Conservation (phyloP, 2,888 invertebrate species). For the Ophion slaviceki region DNA sequence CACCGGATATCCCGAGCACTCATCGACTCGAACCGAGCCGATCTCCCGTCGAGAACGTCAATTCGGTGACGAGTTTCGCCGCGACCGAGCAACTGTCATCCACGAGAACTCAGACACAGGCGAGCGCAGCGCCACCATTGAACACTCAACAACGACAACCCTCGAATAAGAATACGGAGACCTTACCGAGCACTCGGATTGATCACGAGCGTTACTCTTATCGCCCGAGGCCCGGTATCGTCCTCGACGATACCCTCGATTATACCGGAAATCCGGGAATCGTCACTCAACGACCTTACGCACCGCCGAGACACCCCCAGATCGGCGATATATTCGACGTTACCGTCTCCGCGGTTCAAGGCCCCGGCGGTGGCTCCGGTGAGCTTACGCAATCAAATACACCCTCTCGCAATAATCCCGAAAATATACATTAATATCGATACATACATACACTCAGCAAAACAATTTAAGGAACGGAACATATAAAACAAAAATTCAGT, state of each 20-base stretch:
- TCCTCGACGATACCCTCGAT: slow-evolving; percentile 89
- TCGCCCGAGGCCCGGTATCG: slow-evolving; percentile 93
- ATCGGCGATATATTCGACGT: slow-evolving; percentile 94
- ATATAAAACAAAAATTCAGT: too few species aligned
- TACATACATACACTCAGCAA: neutral
- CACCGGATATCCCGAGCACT: slow-evolving; percentile 6
- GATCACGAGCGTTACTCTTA: slow-evolving; percentile 85
- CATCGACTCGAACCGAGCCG: slow-evolving; percentile 65
- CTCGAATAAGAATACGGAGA: neutral
- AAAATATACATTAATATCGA: neutral
- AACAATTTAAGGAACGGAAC: too few species aligned
- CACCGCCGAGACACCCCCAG: slow-evolving; percentile 81
- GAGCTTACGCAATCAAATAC: slow-evolving; percentile 3
- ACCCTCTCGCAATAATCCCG: neutral
- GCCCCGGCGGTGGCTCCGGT: slow-evolving; percentile 87
- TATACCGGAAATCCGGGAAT: slow-evolving; percentile 82
- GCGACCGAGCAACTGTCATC: slow-evolving; percentile 83
- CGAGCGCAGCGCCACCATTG: neutral
- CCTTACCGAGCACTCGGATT: neutral
- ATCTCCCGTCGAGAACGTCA: neutral
- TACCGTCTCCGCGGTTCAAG: slow-evolving; percentile 94
- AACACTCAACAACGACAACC: neutral
- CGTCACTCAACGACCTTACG: slow-evolving; percentile 84
- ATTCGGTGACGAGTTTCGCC: slow-evolving; percentile 63
- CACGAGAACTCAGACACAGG: slow-evolving; percentile 60